These are phyloP conservation scores for Oncorhynchus mykiss DNA, from an alignment of 2,113 vertebrate genomes.

Conservation along the genomic window DNA sequence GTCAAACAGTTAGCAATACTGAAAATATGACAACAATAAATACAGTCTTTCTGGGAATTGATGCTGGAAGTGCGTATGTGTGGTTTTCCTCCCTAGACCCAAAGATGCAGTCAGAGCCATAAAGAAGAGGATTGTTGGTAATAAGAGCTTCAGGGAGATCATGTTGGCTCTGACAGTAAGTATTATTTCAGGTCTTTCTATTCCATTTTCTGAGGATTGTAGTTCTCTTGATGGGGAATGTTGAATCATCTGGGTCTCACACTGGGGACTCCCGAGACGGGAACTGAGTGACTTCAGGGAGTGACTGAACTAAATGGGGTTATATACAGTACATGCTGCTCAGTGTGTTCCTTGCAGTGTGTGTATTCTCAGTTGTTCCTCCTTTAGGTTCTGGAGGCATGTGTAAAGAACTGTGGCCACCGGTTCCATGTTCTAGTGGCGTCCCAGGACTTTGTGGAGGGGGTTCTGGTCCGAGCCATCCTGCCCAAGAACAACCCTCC, in stretches of 20 bases:
- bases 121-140: conserved; percentile 91
- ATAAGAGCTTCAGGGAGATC: conserved; percentile 95
- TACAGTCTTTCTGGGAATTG: neutral
- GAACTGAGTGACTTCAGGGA: no score
- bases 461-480: conserved; percentile 89
- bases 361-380: neutral
- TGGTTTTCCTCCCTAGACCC: conserved; percentile 74
- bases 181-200: conserved; percentile 10
- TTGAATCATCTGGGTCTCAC: no score
- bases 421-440: conserved; percentile 90
- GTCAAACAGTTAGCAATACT: neutral
- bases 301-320: no score
- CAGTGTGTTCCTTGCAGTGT: neutral
- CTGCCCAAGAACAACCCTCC: conserved; percentile 95
- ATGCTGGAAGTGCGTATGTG: neutral
- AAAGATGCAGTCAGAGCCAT: conserved; percentile 93
- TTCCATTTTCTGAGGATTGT: no score
- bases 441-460: conserved; percentile 90
- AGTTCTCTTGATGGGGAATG: no score
- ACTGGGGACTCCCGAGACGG: no score
- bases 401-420: conserved; percentile 96
- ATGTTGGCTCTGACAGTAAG: conserved; percentile 91
- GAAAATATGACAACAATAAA: neutral
- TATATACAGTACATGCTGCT: neutral
- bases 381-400: conserved; percentile 88